Conservation (phyloP, 37 sponge, comb jelly and placozoan genomes). For the Ephydatia muelleri region DNA sequence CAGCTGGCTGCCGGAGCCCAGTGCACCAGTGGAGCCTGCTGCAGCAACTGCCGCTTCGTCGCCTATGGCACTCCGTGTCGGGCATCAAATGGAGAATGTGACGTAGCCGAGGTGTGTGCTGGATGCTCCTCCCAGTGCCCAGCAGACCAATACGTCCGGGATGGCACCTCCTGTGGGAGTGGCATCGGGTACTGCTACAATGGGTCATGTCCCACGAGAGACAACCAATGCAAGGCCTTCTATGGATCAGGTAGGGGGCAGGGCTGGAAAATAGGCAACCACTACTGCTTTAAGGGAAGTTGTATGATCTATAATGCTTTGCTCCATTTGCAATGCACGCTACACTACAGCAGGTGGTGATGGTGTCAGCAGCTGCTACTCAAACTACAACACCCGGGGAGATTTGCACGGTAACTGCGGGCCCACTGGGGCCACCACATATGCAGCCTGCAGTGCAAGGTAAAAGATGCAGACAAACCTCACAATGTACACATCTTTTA, state of each 20-base stretch:
- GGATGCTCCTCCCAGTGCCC: conserved; percentile 56
- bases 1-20: conserved; percentile 51
- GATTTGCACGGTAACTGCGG: conserved; percentile 56
- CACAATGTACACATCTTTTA: too few relatives aligned
- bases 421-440: background rate
- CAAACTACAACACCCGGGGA: conserved; percentile 20
- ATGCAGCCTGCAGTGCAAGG: background rate
- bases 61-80: conserved; percentile 54
- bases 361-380: conserved; percentile 26
- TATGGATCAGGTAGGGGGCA: conserved; percentile 3
- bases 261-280: too few relatives aligned
- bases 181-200: conserved; percentile 41
- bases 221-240: conserved; percentile 21
- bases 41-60: conserved; percentile 35
- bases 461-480: background rate
- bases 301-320: background rate
- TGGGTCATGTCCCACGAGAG: conserved; percentile 40
- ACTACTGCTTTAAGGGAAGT: background rate
- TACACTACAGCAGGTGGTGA: conserved; percentile 1
- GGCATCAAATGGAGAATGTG: conserved; percentile 41
- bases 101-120: conserved; percentile 51
- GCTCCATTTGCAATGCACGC: too few relatives aligned
- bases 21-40: conserved; percentile 60
- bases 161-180: conserved; percentile 38
- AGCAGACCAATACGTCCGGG: conserved; percentile 13